Base-by-base conservation (phyloP, 2,113 vertebrate genomes). In the Pterocles orientalis region DNA sequence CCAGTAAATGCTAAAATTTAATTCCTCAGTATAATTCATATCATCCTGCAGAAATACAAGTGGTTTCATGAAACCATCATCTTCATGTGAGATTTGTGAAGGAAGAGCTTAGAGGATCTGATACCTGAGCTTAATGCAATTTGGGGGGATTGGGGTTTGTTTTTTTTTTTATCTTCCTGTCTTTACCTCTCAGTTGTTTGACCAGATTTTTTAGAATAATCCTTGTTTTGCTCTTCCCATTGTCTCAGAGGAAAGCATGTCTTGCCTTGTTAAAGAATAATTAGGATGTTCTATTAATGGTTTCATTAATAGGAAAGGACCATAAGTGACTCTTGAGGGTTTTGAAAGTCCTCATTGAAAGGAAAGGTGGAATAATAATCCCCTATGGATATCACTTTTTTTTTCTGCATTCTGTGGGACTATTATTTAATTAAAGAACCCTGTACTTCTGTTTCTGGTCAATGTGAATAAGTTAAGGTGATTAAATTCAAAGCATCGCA, bases 371-470 rank as follows among this genome's bases (percentile, higher is more conserved):
- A 95, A 87, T 91, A 86, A 89, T 79, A 92, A 95, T 91, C 57
- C 92, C 70, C 77, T 36, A 79, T 21, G 53, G 62, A 86, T 51
- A 72, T 23, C 2, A 62, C 14, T 33, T 56, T 88, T 82, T 82
- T 69, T 89, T 25, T 0, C 26, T 80, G 28, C 45, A 47, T 95
- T 96, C 75, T 73, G 43, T 87, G 83, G 47, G 70, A 91, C 14
- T 83, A 24, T 77, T 81, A 72, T 73, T 96, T 94, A 97, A 96
- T 96, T 96, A 95, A 94, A 94, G n/a, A 69, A 76, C 34, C 7
- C 29, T 36, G 33, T 36, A 73, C 83, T 88, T 95, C 51, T 92
- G 28, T 60, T 92, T 88, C 95, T 91, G 91, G 95, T 86, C 96
- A 97, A 57, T 82, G 66, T 80, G 75, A 95, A 91, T 96, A 91